A percentile compares a stretch with the other conserved stretches of the same genome.
Conservation (phyloP, 2,888 invertebrate species). For the Aphrophora alni region DNA sequence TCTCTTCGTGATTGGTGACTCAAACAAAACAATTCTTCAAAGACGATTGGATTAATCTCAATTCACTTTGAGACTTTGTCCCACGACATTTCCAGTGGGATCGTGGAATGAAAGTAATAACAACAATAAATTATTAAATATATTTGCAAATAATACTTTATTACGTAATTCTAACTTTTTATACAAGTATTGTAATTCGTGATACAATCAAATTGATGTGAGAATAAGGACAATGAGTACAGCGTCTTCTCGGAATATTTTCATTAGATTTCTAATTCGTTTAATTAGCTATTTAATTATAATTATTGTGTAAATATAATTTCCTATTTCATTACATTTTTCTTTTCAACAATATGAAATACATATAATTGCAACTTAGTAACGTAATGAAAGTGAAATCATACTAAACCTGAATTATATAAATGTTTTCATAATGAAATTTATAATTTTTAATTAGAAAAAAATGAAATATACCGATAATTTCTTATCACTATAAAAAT, state of each 20-base stretch:
- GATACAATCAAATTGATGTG: background rate
- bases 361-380: too few species aligned
- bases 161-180: background rate
- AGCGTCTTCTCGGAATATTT: background rate
- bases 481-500: too few species aligned
- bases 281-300: too few species aligned
- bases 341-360: too few species aligned
- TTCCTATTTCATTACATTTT: too few species aligned
- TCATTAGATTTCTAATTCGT: background rate
- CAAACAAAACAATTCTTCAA: background rate
- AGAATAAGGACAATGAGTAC: background rate
- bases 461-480: too few species aligned
- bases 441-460: too few species aligned
- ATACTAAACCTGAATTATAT: too few species aligned
- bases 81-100: background rate
- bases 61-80: background rate
- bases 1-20: too few species aligned
- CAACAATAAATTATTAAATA: background rate
- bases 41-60: background rate
- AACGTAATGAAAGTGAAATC: too few species aligned
- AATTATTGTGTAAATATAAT: too few species aligned
- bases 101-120: background rate
- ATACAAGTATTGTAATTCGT: background rate
- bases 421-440: too few species aligned
- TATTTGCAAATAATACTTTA: conserved; percentile 6